Evolutionary conservation across 2,797 vertebrate species (phyloP).

Genomic region (Ctenopoma multispine): DNA sequence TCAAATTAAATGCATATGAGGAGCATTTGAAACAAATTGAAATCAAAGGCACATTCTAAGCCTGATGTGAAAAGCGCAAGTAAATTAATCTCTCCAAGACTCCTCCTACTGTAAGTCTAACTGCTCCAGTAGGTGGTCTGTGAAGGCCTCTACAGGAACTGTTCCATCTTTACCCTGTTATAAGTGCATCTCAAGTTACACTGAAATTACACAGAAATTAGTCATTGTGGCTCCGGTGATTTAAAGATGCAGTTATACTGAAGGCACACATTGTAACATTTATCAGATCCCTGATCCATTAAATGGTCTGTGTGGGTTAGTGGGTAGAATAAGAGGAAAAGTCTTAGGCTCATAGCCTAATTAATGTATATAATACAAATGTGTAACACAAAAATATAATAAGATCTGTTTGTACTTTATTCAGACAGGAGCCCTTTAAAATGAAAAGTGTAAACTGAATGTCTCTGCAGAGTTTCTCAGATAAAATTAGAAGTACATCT

Average conservation of each 20-base stretch:
- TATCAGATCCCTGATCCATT: not conserved
- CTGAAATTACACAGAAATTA: not conserved
- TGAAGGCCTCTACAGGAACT: not conserved
- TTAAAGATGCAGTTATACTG: not conserved
- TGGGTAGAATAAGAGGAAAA: not conserved
- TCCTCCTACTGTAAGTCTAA: not conserved
- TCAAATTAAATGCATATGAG: not conserved
- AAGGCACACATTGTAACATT: not conserved
- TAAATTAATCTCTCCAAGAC: not conserved
- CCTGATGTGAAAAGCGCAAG: not conserved
- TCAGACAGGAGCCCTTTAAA: not conserved
- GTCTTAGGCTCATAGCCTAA: too few species aligned
- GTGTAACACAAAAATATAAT: too few species aligned
- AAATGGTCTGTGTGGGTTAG: not conserved
- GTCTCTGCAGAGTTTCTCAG: not conserved
- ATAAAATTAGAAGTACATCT: not conserved
- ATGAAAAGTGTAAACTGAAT: too few species aligned
- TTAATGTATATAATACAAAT: too few species aligned
- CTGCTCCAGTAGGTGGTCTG: not conserved
- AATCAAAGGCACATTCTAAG: not conserved
- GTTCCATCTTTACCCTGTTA: not conserved
- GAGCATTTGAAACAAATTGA: not conserved
- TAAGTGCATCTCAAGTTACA: not conserved
- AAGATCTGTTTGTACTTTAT: not conserved
- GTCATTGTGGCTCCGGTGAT: not conserved